Base-by-base conservation (phyloP, 1,140 invertebrate genomes). In the Melipona quadrifasciata region DNA sequence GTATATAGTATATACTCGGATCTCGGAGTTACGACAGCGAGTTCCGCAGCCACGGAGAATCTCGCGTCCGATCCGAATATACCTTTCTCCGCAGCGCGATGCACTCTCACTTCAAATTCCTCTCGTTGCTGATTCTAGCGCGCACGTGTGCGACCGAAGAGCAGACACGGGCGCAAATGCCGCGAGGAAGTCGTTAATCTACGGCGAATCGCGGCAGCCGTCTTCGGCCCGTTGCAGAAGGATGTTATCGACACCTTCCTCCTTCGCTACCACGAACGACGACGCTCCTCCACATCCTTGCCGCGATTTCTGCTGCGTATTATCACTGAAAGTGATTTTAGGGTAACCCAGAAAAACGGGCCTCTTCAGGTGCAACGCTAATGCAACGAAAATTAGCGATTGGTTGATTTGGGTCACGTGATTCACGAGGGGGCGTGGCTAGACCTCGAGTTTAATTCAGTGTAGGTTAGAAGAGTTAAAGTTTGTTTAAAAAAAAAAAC, bases 121-220 rank as follows among this genome's bases (percentile, higher is more conserved):
- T 51, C 64, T 75, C 80, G 72, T 82, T 51, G 51, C 34, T 27
- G 71, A 39, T 74, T 19, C 39, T 76, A 67, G 27, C 51, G 6
- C 70, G 77, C 65, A 57, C 80, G 61, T 47, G 75, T 58, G 78
- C 64, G 24, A 53, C 47, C 10, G 27, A 8, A 10, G 65, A 34
- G 19, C 39, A 31, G 31, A n/a, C 61, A 81, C 84, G 58, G 75
- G 34, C 75, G 64, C 74, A 80, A 82, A 87, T 64, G 70, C 83
- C 82, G 85, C 71, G 55, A 89, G 86, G 86, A 89, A 89, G 86
- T 87, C 86, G 80, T 89, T 87, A 85, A 89, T 89, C 82, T 74
- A 17, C 76, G 39, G 71, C 19, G 77, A 80, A 76, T 79, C 76
- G 78, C 72, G 34, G 72, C 64, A 68, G 76, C 86, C 86, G 86